Evolutionary conservation across 1,140 invertebrate species (phyloP).

Genomic region (Drosophila rufa): DNA sequence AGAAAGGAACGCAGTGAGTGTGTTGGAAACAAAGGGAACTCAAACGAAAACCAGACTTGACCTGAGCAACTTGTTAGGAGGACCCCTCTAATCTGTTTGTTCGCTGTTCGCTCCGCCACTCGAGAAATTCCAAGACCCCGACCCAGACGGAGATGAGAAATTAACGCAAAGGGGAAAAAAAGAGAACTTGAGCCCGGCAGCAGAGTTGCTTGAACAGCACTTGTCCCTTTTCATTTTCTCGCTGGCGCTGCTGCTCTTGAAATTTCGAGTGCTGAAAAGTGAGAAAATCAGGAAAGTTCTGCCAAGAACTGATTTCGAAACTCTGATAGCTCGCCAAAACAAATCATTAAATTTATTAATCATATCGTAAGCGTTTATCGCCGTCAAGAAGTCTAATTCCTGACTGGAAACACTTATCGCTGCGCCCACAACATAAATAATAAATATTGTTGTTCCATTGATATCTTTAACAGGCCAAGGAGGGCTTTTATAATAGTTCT

Average conservation of each 20-base stretch:
- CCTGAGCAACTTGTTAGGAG: constrained; percentile 39
- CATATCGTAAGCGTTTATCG: neutral
- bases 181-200: constrained; percentile 25
- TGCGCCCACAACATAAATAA: constrained; percentile 1
- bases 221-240: constrained; percentile 40
- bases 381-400: constrained; percentile 4
- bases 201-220: constrained; percentile 40
- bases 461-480: neutral
- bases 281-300: constrained; percentile 28
- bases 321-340: constrained; percentile 7
- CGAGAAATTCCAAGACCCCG: constrained; percentile 35
- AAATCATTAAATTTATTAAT: constrained; percentile 24
- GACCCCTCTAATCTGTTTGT: constrained; percentile 31
- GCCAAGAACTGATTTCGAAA: constrained; percentile 12
- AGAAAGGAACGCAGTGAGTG: constrained; percentile 24
- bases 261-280: constrained; percentile 28
- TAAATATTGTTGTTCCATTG: constrained; percentile 9
- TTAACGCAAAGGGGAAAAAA: constrained; percentile 31
- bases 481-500: neutral
- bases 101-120: constrained; percentile 28
- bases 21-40: constrained; percentile 30
- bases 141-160: constrained; percentile 37
- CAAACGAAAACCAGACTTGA: constrained; percentile 45
- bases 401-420: neutral
- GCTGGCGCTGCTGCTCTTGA: constrained; percentile 30